Percentiles rank a stretch among this genome's conserved stretches.
These are phyloP conservation scores for Ascidia mentula DNA, from an alignment of 23 tunicate species.

Conservation along the genomic window DNA sequence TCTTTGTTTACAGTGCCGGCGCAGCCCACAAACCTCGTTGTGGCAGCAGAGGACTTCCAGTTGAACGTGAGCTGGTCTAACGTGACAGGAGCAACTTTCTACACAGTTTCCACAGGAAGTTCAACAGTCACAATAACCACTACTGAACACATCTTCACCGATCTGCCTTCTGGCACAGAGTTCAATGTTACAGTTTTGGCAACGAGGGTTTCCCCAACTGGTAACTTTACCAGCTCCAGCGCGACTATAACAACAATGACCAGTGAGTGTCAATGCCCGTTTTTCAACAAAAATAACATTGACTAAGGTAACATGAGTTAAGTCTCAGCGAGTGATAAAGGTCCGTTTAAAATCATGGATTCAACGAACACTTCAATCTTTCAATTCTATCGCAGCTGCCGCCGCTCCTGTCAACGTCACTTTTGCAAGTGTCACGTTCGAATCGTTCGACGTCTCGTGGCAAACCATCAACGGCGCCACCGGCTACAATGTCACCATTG, in stretches of 20 bases:
- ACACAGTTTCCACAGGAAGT: not conserved
- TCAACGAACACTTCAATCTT: no score
- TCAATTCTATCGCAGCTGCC: slow-evolving; percentile 1
- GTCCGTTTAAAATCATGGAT: no score
- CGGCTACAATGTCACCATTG: slow-evolving; percentile 11
- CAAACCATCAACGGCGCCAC: slow-evolving; percentile 20
- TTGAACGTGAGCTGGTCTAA: not conserved
- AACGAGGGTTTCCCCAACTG: not conserved
- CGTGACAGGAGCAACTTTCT: not conserved
- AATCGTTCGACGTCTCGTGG: slow-evolving; percentile 23
- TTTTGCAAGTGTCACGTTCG: slow-evolving; percentile 5
- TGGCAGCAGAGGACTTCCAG: not conserved
- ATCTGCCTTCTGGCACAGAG: not conserved
- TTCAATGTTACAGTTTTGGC: not conserved
- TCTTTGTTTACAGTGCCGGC: not conserved
- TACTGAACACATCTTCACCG: not conserved
- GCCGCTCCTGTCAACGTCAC: slow-evolving; percentile 17
- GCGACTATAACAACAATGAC: not conserved
- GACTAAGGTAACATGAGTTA: no score
- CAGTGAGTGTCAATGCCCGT: not conserved
- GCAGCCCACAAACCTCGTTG: not conserved
- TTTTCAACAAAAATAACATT: no score
- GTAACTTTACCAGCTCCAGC: not conserved
- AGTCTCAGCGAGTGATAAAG: no score
- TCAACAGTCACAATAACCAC: not conserved